phyloP scores from a whole-genome alignment of 1,140 invertebrate genomes.

The Papilio helenus region DNA sequence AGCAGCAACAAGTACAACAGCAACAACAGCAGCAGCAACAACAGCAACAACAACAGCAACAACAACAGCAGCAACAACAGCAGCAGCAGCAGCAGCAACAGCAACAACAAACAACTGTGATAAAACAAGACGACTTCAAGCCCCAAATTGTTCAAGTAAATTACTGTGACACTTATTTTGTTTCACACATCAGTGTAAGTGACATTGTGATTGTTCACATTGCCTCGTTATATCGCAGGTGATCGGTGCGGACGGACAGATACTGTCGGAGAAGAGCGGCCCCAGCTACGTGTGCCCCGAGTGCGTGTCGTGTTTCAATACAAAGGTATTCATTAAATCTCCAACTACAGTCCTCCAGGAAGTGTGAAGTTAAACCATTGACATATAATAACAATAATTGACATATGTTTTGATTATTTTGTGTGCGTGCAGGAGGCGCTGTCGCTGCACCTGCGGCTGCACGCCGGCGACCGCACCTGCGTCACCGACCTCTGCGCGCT shows the following conservation, averaged over 20 bases:
- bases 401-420: not conserved
- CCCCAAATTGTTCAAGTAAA: conserved; percentile 79
- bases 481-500: conserved; percentile 93
- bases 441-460: conserved; percentile 90
- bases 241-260: conserved; percentile 77
- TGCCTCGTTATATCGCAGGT: conserved; percentile 55
- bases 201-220: not conserved
- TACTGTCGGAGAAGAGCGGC: conserved; percentile 71
- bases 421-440: conserved; percentile 86
- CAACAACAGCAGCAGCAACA: conserved; percentile 55
- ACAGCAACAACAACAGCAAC: conserved; percentile 58
- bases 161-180: conserved; percentile 28
- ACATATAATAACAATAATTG: no score
- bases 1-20: conserved; percentile 67
- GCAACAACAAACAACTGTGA: conserved; percentile 73
- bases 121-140: conserved; percentile 79
- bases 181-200: no score
- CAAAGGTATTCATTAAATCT: conserved; percentile 60
- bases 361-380: not conserved
- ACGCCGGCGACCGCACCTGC: conserved; percentile 92
- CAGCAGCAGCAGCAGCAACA: conserved; percentile 70
- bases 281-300: conserved; percentile 78
- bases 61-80: conserved; percentile 69
- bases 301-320: conserved; percentile 81
- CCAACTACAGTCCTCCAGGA: no score